A percentile compares a stretch with the other conserved stretches of the same genome.
Evolutionary conservation across 1,140 invertebrate species (phyloP).

Genomic region (Orussus abietinus): DNA sequence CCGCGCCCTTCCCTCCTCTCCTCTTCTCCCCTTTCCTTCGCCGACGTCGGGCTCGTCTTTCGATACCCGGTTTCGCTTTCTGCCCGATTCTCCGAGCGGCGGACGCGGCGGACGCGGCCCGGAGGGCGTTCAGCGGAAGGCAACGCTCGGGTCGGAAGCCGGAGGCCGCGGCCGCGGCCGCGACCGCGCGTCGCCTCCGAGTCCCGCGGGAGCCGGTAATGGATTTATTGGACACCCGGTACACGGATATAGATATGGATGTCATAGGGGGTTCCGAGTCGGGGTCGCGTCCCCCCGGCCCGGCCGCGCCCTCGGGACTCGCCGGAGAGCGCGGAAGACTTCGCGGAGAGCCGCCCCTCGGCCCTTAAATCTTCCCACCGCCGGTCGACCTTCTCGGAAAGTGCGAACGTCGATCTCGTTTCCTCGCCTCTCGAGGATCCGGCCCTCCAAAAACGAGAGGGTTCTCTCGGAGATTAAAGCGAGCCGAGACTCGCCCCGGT

Average conservation of each 20-base stretch:
- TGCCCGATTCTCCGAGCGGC: conserved; percentile 34
- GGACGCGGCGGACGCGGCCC: conserved; percentile 5
- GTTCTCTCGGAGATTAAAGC: no score
- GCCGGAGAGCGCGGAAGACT: no score
- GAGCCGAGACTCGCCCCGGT: no score
- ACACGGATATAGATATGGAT: conserved; percentile 43
- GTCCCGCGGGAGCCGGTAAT: conserved; percentile 46
- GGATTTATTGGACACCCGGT: conserved; percentile 51
- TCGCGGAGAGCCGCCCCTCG: neutral
- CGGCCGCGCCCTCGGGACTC: conserved; percentile 11
- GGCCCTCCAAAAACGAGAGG: no score
- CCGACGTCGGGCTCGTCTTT: neutral
- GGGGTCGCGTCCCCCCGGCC: conserved; percentile 27
- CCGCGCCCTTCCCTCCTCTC: conserved; percentile 7
- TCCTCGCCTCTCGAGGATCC: no score
- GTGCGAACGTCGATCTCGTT: no score
- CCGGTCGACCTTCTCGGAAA: no score
- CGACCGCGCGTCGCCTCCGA: conserved; percentile 19
- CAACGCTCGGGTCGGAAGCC: neutral
- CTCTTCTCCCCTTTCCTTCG: neutral
- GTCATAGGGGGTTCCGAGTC: conserved; percentile 37
- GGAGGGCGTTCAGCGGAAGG: conserved; percentile 10
- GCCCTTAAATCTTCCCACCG: no score
- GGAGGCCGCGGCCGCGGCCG: neutral
- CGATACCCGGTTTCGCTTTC: no score